Percentiles rank a stretch among this genome's conserved stretches.
phyloP scores from a whole-genome alignment of 1,140 invertebrate species.

The Cyrtorhinus lividipennis region DNA sequence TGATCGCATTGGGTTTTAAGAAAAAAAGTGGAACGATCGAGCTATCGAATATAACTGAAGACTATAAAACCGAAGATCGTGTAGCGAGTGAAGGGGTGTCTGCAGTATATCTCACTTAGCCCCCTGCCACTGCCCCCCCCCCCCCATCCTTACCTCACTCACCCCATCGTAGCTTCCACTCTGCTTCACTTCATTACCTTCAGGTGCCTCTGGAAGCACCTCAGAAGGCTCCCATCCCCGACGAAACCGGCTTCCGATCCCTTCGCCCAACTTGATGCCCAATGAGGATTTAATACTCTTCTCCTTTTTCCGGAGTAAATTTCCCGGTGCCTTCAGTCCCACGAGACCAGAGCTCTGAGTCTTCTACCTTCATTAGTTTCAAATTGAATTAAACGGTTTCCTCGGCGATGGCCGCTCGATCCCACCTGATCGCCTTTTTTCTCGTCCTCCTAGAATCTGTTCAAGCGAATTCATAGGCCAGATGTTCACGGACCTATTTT shows the following conservation, averaged over 20 bases:
- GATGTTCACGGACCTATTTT: too few species aligned
- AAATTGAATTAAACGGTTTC: neutral
- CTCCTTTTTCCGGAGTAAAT: neutral
- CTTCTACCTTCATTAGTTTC: neutral
- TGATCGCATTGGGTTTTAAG: too few species aligned
- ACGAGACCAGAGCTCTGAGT: neutral
- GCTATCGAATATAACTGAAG: constrained; percentile 1
- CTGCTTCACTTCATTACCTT: neutral
- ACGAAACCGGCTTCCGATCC: neutral
- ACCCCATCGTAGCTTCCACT: neutral
- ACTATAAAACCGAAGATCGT: neutral
- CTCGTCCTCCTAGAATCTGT: too few species aligned
- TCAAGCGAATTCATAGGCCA: too few species aligned
- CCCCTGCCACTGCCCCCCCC: too few species aligned
- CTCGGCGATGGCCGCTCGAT: neutral
- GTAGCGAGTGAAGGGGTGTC: neutral
- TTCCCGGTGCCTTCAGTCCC: neutral
- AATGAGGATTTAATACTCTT: constrained; percentile 10
- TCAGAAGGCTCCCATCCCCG: neutral
- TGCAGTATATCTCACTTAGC: neutral
- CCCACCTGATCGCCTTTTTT: neutral
- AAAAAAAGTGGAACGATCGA: neutral
- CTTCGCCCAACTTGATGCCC: neutral
- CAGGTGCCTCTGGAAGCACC: neutral
- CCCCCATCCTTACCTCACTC: neutral